These are phyloP conservation scores for Poeciliopsis occidentalis DNA, from an alignment of 2,113 vertebrate genomes.

Conservation along the genomic window DNA sequence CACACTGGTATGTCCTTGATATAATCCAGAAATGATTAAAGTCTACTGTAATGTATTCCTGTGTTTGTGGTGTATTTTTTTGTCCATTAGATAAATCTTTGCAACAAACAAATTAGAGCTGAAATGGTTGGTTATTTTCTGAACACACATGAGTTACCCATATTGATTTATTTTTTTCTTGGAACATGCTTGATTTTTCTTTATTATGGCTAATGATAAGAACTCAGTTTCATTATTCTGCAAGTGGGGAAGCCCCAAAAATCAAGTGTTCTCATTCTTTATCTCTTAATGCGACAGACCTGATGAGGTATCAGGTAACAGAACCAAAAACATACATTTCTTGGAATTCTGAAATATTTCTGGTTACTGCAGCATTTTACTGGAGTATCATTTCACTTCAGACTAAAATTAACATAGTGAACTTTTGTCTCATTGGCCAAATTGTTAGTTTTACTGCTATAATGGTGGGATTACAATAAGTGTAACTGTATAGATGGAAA, in stretches of 20 bases:
- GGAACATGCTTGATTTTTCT: not conserved
- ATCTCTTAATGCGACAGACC: not conserved
- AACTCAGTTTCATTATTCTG: too few species aligned
- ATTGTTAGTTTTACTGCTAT: too few species aligned
- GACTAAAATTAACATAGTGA: too few species aligned
- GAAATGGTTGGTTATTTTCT: not conserved
- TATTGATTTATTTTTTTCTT: not conserved
- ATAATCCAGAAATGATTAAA: not conserved
- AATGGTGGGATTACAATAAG: too few species aligned
- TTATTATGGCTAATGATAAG: not conserved
- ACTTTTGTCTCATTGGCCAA: too few species aligned
- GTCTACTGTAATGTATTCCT: not conserved
- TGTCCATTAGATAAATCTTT: too few species aligned
- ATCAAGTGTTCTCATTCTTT: not conserved
- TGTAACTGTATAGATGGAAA: too few species aligned
- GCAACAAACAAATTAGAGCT: not conserved
- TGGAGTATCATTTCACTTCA: too few species aligned
- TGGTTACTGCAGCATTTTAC: too few species aligned
- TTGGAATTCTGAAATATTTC: not conserved
- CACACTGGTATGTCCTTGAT: not conserved
- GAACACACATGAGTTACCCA: not conserved
- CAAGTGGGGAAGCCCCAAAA: not conserved
- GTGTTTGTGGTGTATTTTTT: not conserved
- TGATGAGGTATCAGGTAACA: not conserved
- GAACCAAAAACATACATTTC: not conserved